Evolutionary conservation across 2,797 vertebrate genomes (phyloP).

Genomic region (Acrossocheilus wenchowensis): DNA sequence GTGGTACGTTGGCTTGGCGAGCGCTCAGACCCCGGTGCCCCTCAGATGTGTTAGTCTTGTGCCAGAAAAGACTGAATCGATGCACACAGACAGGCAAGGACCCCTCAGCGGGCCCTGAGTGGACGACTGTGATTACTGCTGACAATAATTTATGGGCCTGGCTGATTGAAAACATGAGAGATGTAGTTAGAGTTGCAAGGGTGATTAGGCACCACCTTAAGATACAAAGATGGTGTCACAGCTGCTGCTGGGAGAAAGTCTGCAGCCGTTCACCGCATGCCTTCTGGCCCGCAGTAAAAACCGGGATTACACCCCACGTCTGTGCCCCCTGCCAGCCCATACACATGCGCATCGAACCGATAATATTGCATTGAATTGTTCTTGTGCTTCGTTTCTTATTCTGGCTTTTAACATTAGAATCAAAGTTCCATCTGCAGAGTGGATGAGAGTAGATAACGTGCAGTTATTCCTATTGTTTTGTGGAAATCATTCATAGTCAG

Average conservation of each 20-base stretch:
- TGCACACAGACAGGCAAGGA: slow-evolving; percentile 71
- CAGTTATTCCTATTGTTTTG: background rate
- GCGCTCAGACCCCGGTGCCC: slow-evolving; percentile 59
- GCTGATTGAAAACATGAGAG: slow-evolving; percentile 77
- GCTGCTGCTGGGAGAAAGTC: slow-evolving; percentile 72
- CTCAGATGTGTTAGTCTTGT: slow-evolving; percentile 66
- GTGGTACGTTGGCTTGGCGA: slow-evolving; percentile 46
- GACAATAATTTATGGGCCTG: slow-evolving; percentile 80
- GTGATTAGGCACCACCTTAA: slow-evolving; percentile 75
- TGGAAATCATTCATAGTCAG: background rate
- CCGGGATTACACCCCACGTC: slow-evolving; percentile 8
- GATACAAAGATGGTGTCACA: slow-evolving; percentile 77
- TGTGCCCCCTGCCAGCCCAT: background rate
- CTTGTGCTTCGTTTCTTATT: background rate
- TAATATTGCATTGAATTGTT: slow-evolving; percentile 4
- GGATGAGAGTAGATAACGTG: background rate
- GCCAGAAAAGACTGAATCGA: slow-evolving; percentile 72
- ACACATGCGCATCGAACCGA: background rate
- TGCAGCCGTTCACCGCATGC: slow-evolving; percentile 74
- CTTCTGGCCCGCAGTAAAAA: slow-evolving; percentile 64
- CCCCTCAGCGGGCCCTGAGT: slow-evolving; percentile 70
- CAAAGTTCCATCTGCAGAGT: background rate
- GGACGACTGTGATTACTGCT: slow-evolving; percentile 78
- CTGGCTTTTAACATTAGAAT: slow-evolving; percentile 23
- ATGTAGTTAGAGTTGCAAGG: slow-evolving; percentile 68